phyloP scores from a whole-genome alignment of 92 coral and sea anemone species.

The Porites evermanni region DNA sequence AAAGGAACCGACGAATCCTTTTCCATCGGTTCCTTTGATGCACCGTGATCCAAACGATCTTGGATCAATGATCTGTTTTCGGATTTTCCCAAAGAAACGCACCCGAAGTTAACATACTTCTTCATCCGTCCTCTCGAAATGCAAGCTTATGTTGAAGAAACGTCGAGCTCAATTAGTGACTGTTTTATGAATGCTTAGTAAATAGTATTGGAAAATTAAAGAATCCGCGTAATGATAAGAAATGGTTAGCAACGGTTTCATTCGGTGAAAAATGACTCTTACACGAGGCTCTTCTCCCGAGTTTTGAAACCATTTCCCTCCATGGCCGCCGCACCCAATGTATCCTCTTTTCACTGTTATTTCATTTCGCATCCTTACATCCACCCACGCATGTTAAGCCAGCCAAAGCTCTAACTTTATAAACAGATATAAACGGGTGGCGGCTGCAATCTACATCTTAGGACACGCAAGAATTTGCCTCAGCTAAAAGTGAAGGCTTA shows the following conservation, averaged over 20 bases:
- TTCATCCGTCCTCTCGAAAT: not conserved
- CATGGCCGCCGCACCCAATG: too few species aligned
- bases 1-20: too few species aligned
- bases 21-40: too few species aligned
- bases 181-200: conserved; percentile 9
- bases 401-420: conserved; percentile 8
- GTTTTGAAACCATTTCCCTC: too few species aligned
- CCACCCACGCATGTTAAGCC: conserved; percentile 9
- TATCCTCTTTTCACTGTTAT: too few species aligned
- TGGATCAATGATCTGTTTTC: too few species aligned
- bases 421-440: conserved; percentile 9
- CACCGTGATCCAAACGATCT: too few species aligned
- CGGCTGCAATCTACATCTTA: conserved; percentile 15
- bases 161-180: conserved; percentile 3
- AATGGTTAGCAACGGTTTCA: not conserved
- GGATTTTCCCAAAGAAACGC: too few species aligned
- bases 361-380: not conserved
- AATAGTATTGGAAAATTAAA: conserved; percentile 10
- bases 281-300: too few species aligned
- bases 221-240: not conserved
- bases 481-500: conserved; percentile 5
- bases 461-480: conserved; percentile 11
- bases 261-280: not conserved
- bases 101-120: not conserved
- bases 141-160: too few species aligned